Evolutionary conservation across 2,888 invertebrate genomes (phyloP).

Genomic region (Brassicogethes aeneus): DNA sequence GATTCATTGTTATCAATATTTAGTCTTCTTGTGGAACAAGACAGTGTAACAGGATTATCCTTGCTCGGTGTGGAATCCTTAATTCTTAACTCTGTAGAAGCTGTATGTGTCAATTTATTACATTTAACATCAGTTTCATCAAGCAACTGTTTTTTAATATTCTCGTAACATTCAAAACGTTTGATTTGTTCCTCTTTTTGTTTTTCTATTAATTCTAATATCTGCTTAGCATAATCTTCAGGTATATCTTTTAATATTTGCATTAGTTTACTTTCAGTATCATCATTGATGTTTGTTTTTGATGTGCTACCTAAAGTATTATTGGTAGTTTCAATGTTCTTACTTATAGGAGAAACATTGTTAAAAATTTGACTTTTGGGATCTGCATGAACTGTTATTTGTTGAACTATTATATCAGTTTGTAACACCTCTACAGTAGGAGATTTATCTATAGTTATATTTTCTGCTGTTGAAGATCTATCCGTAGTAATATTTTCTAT

Average conservation of each 20-base stretch:
- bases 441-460: constrained; percentile 5
- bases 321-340: neutral
- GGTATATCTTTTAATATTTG: constrained; percentile 25
- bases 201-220: constrained; percentile 27
- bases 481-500: constrained; percentile 2
- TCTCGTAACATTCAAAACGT: constrained; percentile 13
- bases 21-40: too few relatives aligned
- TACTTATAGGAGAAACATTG: neutral
- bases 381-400: constrained; percentile 19
- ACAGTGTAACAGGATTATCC: too few relatives aligned
- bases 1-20: too few relatives aligned
- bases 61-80: too few relatives aligned
- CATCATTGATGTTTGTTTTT: constrained; percentile 11
- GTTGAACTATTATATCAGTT: constrained; percentile 29
- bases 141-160: constrained; percentile 6
- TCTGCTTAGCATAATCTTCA: constrained; percentile 28
- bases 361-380: neutral
- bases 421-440: constrained; percentile 22
- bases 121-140: too few relatives aligned
- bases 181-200: constrained; percentile 23
- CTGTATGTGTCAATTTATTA: too few relatives aligned
- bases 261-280: constrained; percentile 20
- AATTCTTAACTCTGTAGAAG: too few relatives aligned
- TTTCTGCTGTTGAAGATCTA: constrained; percentile 6
- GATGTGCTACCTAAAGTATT: neutral